These are phyloP conservation scores for Podiceps cristatus DNA, from an alignment of 2,113 vertebrate species.

Conservation along the genomic window DNA sequence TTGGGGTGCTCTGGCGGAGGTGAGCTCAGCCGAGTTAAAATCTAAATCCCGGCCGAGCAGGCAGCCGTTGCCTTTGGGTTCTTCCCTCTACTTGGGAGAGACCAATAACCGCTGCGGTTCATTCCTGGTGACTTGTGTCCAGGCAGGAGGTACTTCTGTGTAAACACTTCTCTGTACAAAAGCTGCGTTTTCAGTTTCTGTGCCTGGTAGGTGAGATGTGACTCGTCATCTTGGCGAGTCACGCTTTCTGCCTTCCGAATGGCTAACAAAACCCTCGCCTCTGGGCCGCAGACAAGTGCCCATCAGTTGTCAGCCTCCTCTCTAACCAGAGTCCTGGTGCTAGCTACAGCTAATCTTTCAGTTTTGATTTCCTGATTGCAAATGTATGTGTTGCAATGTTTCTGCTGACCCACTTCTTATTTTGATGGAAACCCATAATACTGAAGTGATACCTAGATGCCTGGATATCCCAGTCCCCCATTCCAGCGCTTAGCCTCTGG, in stretches of 20 bases:
- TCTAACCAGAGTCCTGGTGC: background rate
- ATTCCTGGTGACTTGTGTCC: rapidly evolving
- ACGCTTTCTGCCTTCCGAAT: background rate
- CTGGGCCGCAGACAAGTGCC: background rate
- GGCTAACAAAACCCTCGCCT: background rate
- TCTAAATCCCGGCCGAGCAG: background rate
- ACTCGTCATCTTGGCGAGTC: background rate
- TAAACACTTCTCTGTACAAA: background rate
- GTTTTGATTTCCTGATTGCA: background rate
- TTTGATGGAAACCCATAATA: background rate
- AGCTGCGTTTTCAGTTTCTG: background rate
- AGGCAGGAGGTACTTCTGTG: background rate
- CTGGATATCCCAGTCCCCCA: background rate
- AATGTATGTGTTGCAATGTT: background rate
- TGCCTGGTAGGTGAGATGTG: background rate
- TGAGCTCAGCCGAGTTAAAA: background rate
- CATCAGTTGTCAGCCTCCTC: background rate
- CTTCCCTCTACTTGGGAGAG: background rate
- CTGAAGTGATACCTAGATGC: background rate
- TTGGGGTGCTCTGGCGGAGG: background rate
- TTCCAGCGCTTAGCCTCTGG: background rate
- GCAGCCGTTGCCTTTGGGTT: background rate
- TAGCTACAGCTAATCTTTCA: background rate
- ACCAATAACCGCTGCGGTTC: rapidly evolving
- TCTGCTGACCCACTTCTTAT: background rate